Evolutionary conservation across 2,888 invertebrate genomes (phyloP).

Genomic region (Zaprionus bogoriensis): DNA sequence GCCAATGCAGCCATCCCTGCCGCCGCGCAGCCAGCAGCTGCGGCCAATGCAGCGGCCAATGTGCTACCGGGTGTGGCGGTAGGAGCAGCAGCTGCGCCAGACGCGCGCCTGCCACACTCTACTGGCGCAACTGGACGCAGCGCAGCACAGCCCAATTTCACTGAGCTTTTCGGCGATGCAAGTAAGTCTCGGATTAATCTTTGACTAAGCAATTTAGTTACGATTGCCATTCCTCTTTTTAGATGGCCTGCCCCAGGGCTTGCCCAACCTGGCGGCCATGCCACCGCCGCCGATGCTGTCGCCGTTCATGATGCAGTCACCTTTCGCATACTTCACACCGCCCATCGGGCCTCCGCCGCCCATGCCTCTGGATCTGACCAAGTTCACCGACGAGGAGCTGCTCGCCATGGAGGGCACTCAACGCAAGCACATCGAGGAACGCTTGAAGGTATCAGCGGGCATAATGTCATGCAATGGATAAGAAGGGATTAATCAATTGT

Average conservation of each 20-base stretch:
- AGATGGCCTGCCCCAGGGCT: slow-evolving; percentile 53
- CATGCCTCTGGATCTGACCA: slow-evolving; percentile 89
- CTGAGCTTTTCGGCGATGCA: slow-evolving; percentile 49
- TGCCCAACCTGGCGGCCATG: slow-evolving; percentile 48
- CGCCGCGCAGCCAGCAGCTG: slow-evolving; percentile 33
- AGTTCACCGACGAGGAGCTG: slow-evolving; percentile 92
- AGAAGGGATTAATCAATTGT: not conserved
- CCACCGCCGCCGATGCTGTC: slow-evolving; percentile 74
- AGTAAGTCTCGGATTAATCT: slow-evolving; percentile 37
- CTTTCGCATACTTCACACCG: slow-evolving; percentile 85
- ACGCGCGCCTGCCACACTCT: slow-evolving; percentile 15
- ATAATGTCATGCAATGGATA: not conserved
- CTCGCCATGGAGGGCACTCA: slow-evolving; percentile 94
- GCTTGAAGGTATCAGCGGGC: slow-evolving; percentile 87
- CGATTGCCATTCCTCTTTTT: no score
- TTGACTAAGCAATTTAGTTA: no score
- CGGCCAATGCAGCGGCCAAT: slow-evolving; percentile 21
- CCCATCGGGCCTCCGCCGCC: slow-evolving; percentile 87
- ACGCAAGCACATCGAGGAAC: slow-evolving; percentile 93
- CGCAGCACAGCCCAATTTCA: slow-evolving; percentile 35
- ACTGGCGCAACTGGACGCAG: slow-evolving; percentile 32
- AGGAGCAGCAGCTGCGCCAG: slow-evolving; percentile 10
- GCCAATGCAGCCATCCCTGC: slow-evolving; percentile 44
- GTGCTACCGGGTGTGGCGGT: slow-evolving; percentile 20
- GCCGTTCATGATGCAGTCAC: slow-evolving; percentile 84